Base-by-base conservation (phyloP, 2,113 vertebrate species). In the Actenoides hombroni region DNA sequence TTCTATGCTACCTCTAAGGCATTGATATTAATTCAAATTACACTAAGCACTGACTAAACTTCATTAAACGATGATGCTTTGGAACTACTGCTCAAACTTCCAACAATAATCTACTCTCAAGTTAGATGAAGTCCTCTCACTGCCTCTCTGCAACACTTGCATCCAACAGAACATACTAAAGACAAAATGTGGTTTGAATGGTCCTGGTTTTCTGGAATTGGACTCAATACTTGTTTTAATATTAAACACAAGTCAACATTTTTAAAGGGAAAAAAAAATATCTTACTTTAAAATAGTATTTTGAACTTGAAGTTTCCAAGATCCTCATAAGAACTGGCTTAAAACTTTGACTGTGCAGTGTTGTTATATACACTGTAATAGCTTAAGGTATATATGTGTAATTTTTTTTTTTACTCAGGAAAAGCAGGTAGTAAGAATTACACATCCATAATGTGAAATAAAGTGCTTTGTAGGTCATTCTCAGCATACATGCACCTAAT, bases 1-100 rank as follows among this genome's bases (percentile, higher is more conserved):
- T 92, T 97, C 64, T 84, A 73, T 31, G 84, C 71, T 88, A 90
- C 42, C 65, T 96, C 92, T 95, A 96, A 97, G 65, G 69, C 60
- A 73, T 0, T 91, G 60, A 95, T 89, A 91, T 35, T 84, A 81
- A 93, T 73, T 76, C 76, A 79, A 75, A 88, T 93, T 81, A 91
- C 33, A 13, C 56, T 92, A 90, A 95, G 60, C 86, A 28, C 76
- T 83, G 64, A 42, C 63, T 80, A 76, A 83, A 46, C 42, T 85
- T 79, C 54, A 80, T 70, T 48, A 88, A 86, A 70, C 25, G 84
- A 44, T 25, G 65, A 92, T 67, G 49, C 53, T 95, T 82, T 79
- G 59, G 78, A 82, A 18, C 57, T 90, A 79, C 46, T 69, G 26
- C 83, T 96, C 59, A 60, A 80, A 83, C 67, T 89, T 70, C 60